Percentiles rank a stretch among this genome's conserved stretches.
phyloP scores from a whole-genome alignment of 2,113 vertebrate genomes.

The Xenopus laevis region DNA sequence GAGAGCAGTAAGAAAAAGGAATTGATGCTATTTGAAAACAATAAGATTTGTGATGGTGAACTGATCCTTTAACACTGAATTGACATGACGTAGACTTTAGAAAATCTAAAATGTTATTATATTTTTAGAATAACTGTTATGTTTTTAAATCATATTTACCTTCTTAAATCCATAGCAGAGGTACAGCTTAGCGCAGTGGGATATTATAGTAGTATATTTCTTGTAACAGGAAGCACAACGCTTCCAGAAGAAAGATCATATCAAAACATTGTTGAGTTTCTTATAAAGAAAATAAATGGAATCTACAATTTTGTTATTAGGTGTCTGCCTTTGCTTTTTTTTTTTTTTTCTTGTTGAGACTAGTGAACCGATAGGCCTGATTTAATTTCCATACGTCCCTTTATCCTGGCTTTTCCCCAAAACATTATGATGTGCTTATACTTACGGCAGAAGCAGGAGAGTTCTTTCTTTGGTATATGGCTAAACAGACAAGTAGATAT shows the following conservation, averaged over 20 bases:
- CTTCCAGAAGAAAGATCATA: slow-evolving; percentile 10
- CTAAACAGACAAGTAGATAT: too few species aligned
- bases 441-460: too few species aligned
- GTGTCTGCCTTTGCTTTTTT: background rate
- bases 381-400: slow-evolving; percentile 7
- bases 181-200: background rate
- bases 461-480: too few species aligned
- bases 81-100: too few species aligned
- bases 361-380: background rate
- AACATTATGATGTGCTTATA: too few species aligned
- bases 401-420: background rate
- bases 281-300: slow-evolving; percentile 27
- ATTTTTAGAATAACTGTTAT: too few species aligned
- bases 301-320: background rate
- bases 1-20: too few species aligned
- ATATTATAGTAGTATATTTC: slow-evolving; percentile 9
- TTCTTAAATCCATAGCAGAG: background rate
- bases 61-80: too few species aligned
- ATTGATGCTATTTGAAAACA: too few species aligned
- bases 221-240: slow-evolving; percentile 29
- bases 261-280: slow-evolving; percentile 27
- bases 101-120: too few species aligned
- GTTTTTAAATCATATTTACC: background rate
- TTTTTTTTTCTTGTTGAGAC: slow-evolving; percentile 8
- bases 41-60: too few species aligned